These are phyloP conservation scores for Drosophila eohydei DNA, from an alignment of 2,888 invertebrate genomes.

Conservation along the genomic window DNA sequence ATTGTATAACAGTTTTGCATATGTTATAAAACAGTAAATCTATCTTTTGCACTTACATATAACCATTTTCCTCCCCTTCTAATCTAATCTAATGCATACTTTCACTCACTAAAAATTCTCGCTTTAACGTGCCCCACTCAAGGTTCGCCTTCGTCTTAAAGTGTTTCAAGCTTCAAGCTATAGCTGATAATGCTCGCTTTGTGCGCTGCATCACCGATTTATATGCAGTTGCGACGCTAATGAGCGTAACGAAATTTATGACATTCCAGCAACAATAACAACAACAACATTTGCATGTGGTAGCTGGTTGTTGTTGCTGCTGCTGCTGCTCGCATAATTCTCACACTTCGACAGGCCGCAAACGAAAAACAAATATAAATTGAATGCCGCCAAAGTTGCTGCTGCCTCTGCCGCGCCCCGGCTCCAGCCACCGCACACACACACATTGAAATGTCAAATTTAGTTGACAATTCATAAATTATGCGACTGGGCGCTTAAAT, in stretches of 20 bases:
- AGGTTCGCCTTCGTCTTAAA: neutral
- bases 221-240: slow-evolving; percentile 62
- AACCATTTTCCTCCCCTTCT: neutral
- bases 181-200: slow-evolving; percentile 2
- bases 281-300: slow-evolving; percentile 35
- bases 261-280: slow-evolving; percentile 57
- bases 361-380: slow-evolving; percentile 63
- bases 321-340: slow-evolving; percentile 76
- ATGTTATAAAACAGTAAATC: too few species aligned
- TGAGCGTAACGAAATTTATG: slow-evolving; percentile 83
- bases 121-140: neutral
- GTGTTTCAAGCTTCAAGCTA: neutral
- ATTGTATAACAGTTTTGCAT: too few species aligned
- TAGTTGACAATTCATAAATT: slow-evolving; percentile 85
- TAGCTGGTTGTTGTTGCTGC: slow-evolving; percentile 30
- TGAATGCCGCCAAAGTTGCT: slow-evolving; percentile 64
- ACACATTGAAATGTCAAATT: slow-evolving; percentile 84
- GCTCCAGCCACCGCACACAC: slow-evolving; percentile 16
- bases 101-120: neutral
- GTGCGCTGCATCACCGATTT: slow-evolving; percentile 26
- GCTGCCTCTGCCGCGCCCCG: slow-evolving; percentile 6
- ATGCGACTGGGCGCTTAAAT: slow-evolving; percentile 78
- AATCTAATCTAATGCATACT: neutral
- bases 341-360: slow-evolving; percentile 83
- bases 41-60: too few species aligned